These are phyloP conservation scores for Myiotriccus ornatus DNA, from an alignment of 2,797 vertebrate species.

Conservation along the genomic window DNA sequence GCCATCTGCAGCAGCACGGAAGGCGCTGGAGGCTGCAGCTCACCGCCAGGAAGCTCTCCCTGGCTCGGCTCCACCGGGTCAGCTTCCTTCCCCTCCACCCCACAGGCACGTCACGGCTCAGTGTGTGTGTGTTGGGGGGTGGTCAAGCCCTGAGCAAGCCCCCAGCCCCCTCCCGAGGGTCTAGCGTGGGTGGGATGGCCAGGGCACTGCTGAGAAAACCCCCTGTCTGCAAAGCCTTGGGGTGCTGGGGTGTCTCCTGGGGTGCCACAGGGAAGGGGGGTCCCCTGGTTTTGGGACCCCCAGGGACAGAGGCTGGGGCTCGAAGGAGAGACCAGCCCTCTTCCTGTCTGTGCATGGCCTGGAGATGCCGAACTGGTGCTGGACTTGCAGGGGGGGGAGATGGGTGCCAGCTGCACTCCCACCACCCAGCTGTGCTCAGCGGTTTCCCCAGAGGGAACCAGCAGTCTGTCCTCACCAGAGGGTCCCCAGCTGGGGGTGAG, in stretches of 20 bases:
- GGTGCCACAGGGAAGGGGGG: background rate
- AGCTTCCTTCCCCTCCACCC: conserved; percentile 42
- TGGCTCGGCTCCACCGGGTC: background rate
- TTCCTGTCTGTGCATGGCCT: background rate
- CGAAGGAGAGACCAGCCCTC: background rate
- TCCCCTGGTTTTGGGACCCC: background rate
- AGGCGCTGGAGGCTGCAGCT: background rate
- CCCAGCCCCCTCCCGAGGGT: background rate
- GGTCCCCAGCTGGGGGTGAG: background rate
- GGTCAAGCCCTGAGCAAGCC: background rate
- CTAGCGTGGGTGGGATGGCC: accelerated
- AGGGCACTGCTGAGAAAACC: background rate
- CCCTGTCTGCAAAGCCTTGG: background rate
- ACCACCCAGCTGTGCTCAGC: background rate
- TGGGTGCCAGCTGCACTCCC: accelerated
- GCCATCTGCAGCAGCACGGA: background rate
- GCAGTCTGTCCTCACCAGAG: background rate
- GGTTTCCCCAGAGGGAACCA: background rate
- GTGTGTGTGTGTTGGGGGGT: accelerated
- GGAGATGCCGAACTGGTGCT: accelerated
- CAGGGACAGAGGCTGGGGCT: background rate
- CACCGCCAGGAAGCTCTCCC: conserved; percentile 17
- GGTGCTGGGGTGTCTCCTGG: background rate
- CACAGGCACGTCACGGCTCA: background rate
- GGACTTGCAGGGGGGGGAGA: background rate